Conservation (phyloP, 2,797 vertebrate species). For the Urophycis tenuis region DNA sequence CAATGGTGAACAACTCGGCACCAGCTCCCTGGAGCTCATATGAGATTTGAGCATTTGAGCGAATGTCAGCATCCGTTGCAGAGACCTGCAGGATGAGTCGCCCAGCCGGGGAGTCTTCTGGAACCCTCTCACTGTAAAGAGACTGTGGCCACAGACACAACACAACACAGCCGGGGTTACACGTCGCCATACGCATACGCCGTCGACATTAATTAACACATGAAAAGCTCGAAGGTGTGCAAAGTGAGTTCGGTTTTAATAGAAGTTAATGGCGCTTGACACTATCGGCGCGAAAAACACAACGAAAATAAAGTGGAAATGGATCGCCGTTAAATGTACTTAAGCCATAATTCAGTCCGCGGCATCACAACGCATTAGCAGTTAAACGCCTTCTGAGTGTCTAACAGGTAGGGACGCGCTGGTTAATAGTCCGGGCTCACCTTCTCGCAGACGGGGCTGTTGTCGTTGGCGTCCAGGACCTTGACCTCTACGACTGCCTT, state of each 20-base stretch:
- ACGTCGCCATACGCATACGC: too few relatives aligned
- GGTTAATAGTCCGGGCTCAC: conserved; percentile 57
- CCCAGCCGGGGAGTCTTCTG: conserved; percentile 84
- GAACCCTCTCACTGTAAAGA: conserved; percentile 79
- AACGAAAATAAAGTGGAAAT: not conserved
- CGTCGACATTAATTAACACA: not conserved
- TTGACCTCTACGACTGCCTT: conserved; percentile 95
- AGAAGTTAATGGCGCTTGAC: not conserved
- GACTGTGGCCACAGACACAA: conserved; percentile 63
- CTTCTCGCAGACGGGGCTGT: conserved; percentile 93
- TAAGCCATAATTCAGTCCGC: conserved; percentile 15
- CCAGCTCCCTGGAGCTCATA: conserved; percentile 83
- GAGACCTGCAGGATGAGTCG: conserved; percentile 87
- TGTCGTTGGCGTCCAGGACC: conserved; percentile 97
- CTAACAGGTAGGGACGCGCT: conserved; percentile 5
- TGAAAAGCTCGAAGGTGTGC: not conserved
- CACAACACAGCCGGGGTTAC: not conserved
- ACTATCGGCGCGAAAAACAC: not conserved
- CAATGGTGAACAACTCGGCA: conserved; percentile 84
- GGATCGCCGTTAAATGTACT: not conserved
- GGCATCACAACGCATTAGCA: not conserved
- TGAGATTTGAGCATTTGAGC: conserved; percentile 91
- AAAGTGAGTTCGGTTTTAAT: not conserved
- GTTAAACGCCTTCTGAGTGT: conserved; percentile 15
- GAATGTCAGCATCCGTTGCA: conserved; percentile 90